Base-by-base conservation (phyloP, 2,888 invertebrate species). In the Hoplodrina ambigua region DNA sequence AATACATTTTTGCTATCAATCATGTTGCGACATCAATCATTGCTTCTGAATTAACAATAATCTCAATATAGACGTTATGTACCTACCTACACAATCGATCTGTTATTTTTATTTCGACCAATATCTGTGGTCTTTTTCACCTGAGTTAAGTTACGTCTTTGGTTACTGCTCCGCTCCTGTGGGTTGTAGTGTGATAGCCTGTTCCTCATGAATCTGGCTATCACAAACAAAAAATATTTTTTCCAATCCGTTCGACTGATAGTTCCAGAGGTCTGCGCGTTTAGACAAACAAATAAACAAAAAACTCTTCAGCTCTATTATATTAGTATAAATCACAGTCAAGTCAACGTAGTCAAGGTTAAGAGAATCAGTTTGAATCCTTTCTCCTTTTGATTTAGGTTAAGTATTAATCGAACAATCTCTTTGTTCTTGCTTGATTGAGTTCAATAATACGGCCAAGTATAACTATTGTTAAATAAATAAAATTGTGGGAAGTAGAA, bases 381-480 rank as follows among this genome's bases (percentile, higher is more conserved):
- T 50, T 52, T 58, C 66, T 59, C 5, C n/a, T 46, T 11, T 20
- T 50, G 6, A 58, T 59, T 44, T 20, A 30, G 15, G 2, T 11
- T 41, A 15, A 58, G 8, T 54, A 15, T 54, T 44, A 58, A 13
- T 33, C 11, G 19, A 50, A 44, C 44, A 55, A 50, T 37, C 33
- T 57, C 33, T 54, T 58, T 75, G 52, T 75, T 33, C 17, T 53
- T 41, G 52, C 25, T 69, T 69, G 30, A 49, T 33, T 57, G 60
- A 56, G 37, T 68, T 75, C 20, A 19, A 41, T 69, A 41, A 69
- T 20, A 37, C 15, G 7, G 17, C 4, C 49, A 33, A 53, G 52
- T 61, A 55, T 68, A 66, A 60, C 46, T 52, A 37, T 68, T 68
- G 75, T 33, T 52, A 20, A 57, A 73, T 17, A 10, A 30, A 30